These are phyloP conservation scores for Cirrhinus molitorella DNA, from an alignment of 2,797 vertebrate species.

Conservation along the genomic window DNA sequence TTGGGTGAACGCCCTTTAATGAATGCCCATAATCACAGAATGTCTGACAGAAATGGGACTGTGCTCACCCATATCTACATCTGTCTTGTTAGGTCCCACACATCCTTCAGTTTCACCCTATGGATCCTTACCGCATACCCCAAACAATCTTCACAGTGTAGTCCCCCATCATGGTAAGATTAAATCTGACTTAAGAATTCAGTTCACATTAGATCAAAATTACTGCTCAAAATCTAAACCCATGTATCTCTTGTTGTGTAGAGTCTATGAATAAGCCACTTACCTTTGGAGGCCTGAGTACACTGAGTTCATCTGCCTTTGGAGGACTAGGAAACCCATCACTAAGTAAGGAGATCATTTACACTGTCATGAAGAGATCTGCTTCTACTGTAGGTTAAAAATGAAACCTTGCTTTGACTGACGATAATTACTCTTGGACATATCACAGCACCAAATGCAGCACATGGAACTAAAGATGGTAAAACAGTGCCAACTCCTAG, in stretches of 20 bases:
- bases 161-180: slow-evolving; percentile 88
- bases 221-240: slow-evolving; percentile 12
- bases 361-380: neutral
- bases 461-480: slow-evolving; percentile 54
- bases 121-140: slow-evolving; percentile 90
- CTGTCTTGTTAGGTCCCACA: slow-evolving; percentile 82
- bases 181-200: neutral
- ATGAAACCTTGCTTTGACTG: neutral
- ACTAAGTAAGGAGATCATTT: slow-evolving; percentile 87
- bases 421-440: neutral
- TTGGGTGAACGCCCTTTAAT: neutral
- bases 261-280: slow-evolving; percentile 91
- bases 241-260: slow-evolving; percentile 58
- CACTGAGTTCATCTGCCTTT: slow-evolving; percentile 94
- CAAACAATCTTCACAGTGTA: slow-evolving; percentile 92
- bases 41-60: neutral
- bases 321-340: slow-evolving; percentile 97
- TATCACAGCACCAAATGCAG: slow-evolving; percentile 52
- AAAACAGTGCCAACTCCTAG: slow-evolving; percentile 21
- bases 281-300: slow-evolving; percentile 90
- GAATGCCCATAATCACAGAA: neutral
- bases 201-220: slow-evolving; percentile 3
- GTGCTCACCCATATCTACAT: neutral
- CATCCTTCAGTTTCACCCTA: slow-evolving; percentile 91
- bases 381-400: slow-evolving; percentile 3